Evolutionary conservation across 2,113 vertebrate genomes (phyloP).

Genomic region (Corythoichthys haematopterus): DNA sequence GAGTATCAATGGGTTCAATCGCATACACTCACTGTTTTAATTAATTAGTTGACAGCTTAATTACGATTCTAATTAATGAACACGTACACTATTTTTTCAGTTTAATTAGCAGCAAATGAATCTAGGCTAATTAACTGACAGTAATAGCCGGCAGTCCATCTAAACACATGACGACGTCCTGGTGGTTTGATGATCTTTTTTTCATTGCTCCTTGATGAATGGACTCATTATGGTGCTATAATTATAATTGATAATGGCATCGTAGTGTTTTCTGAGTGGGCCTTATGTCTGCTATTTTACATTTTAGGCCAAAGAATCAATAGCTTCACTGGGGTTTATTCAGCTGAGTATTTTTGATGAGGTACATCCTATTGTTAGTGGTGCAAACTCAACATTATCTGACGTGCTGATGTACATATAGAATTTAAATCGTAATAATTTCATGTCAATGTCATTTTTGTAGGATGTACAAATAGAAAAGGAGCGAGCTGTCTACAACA

Average conservation of each 20-base stretch:
- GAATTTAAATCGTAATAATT: neutral
- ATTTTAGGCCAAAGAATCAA: neutral
- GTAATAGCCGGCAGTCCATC: conserved; percentile 44
- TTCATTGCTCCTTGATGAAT: conserved; percentile 33
- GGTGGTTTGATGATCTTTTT: conserved; percentile 32
- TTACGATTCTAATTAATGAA: conserved; percentile 64
- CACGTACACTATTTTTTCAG: conserved; percentile 36
- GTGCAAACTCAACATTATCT: neutral
- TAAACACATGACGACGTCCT: conserved; percentile 25
- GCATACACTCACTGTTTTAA: conserved; percentile 31
- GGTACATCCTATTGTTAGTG: neutral
- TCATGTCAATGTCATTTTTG: neutral
- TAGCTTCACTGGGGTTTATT: neutral
- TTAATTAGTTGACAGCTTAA: conserved; percentile 58
- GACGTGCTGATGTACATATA: neutral
- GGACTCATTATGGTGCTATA: conserved; percentile 26
- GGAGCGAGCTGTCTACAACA: conserved; percentile 81
- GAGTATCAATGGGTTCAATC: conserved; percentile 27
- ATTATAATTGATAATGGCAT: conserved; percentile 40
- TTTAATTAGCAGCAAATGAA: conserved; percentile 63
- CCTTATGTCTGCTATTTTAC: conserved; percentile 6
- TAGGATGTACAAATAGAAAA: conserved; percentile 91
- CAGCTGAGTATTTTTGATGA: neutral
- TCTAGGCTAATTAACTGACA: conserved; percentile 58
- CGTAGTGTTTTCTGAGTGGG: conserved; percentile 11